Evolutionary conservation across 2,888 invertebrate species (phyloP), one percentile per base, ranked within the genome.

Genomic region (Pilophorus perplexus): DNA sequence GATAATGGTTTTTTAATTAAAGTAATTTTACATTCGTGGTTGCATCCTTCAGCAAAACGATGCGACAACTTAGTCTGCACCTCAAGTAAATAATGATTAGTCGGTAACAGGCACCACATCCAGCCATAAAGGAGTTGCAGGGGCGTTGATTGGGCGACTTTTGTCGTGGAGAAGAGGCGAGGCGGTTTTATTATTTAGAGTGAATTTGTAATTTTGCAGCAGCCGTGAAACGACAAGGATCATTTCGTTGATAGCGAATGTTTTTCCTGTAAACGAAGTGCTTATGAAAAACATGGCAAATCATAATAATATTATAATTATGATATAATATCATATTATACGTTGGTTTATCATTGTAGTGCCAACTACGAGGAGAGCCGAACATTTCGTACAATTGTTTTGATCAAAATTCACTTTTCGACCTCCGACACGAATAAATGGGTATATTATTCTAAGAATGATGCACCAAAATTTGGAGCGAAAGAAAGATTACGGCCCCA

Each of bases 221-320:
- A 60, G 42, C 2, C 60, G 20, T 8, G 60, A 22, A 16, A 60
- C 46, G 8, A 46, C 60, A 1, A 60, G 60, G 5, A 46, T 2
- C 25, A 60, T 46, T 60, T 60, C 44, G 18, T 42, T 12, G 10
- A 27, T 60, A 1, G 60, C 60, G 33, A 60, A 60, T 1, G 44
- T 8, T 22, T 60, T 42, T 12, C 60, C 60, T 60, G 42, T 12
- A 16, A 22, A 38, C 25, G 2, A 48, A 22, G n/a, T n/a, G n/a
- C n/a, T n/a, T n/a, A n/a, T n/a, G n/a, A n/a, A n/a, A n/a, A n/a
- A n/a, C n/a, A n/a, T n/a, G n/a, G n/a, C n/a, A n/a, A n/a, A n/a
- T n/a, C n/a, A n/a, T n/a, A n/a, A n/a, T n/a, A n/a, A n/a, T n/a
- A n/a, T n/a, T n/a, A n/a, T n/a, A n/a, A n/a, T n/a, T n/a, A n/a